Evolutionary conservation across 2,797 vertebrate genomes (phyloP).

Genomic region (Danio choprae): DNA sequence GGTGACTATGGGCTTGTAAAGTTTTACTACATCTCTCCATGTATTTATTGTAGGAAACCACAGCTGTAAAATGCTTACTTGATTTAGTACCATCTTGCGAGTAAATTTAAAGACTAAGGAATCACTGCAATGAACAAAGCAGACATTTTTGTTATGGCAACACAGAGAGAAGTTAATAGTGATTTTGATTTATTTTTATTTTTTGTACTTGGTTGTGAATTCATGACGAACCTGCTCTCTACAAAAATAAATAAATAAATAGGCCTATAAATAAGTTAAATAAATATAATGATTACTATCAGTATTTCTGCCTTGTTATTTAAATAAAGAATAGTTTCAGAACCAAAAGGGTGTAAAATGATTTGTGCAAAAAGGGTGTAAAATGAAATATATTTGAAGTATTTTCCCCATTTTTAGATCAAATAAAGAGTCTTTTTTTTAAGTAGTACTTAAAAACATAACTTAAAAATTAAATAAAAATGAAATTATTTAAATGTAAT

Average conservation of each 20-base stretch:
- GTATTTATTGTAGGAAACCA: constrained; percentile 50
- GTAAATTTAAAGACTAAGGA: constrained; percentile 45
- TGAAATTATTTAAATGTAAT: too few species aligned
- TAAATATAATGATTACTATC: not conserved
- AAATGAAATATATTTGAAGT: too few species aligned
- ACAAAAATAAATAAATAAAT: not conserved
- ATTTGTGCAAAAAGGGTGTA: too few species aligned
- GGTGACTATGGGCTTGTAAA: constrained; percentile 29
- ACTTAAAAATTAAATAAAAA: too few species aligned
- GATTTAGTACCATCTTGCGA: constrained; percentile 40
- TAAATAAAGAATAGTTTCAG: not conserved
- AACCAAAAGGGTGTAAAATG: not conserved
- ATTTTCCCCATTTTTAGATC: not conserved
- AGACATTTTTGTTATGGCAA: constrained; percentile 64
- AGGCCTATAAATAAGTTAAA: not conserved
- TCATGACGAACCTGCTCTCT: not conserved
- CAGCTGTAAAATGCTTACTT: constrained; percentile 52
- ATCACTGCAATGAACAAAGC: constrained; percentile 62
- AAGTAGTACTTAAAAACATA: too few species aligned
- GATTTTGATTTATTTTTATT: not conserved
- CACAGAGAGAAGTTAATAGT: not conserved
- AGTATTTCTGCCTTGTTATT: not conserved
- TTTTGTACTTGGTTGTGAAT: not conserved
- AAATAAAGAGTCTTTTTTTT: too few species aligned
- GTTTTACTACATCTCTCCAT: constrained; percentile 30